phyloP scores from a whole-genome alignment of 2,888 invertebrate genomes.

The Ceriagrion tenellum region DNA sequence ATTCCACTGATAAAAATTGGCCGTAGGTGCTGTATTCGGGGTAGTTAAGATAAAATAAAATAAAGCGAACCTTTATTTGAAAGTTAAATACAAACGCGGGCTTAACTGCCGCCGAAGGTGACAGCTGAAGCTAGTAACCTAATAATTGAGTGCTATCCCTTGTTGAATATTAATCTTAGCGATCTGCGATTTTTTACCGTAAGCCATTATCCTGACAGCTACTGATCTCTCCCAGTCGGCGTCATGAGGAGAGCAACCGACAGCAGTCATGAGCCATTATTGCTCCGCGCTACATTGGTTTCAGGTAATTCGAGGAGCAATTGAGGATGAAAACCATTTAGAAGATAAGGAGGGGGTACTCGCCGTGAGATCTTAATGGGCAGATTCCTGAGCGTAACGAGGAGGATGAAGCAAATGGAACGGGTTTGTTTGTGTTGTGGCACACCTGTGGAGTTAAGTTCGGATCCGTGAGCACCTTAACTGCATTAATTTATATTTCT shows the following conservation, averaged over 20 bases:
- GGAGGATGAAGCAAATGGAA: not conserved
- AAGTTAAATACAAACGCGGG: no score
- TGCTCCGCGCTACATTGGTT: not conserved
- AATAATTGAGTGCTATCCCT: no score
- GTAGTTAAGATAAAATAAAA: no score
- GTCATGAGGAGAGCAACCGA: not conserved
- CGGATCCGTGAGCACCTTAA: not conserved
- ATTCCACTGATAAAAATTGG: no score
- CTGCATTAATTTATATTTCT: not conserved
- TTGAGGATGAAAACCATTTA: not conserved
- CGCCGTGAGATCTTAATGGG: not conserved
- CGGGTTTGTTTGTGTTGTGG: not conserved
- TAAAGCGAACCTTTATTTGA: no score
- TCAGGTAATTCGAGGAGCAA: not conserved
- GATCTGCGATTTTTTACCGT: no score
- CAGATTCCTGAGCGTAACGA: not conserved
- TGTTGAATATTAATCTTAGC: no score
- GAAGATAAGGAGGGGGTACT: not conserved
- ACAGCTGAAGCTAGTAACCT: no score
- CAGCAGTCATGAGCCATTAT: not conserved
- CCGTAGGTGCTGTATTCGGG: no score
- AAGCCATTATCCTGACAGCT: no score
- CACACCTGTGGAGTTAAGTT: conserved; percentile 8
- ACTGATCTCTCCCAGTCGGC: no score
- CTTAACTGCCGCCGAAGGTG: no score